Evolutionary conservation across 2,797 vertebrate species (phyloP).

Genomic region (Tauraco hartlaubi): DNA sequence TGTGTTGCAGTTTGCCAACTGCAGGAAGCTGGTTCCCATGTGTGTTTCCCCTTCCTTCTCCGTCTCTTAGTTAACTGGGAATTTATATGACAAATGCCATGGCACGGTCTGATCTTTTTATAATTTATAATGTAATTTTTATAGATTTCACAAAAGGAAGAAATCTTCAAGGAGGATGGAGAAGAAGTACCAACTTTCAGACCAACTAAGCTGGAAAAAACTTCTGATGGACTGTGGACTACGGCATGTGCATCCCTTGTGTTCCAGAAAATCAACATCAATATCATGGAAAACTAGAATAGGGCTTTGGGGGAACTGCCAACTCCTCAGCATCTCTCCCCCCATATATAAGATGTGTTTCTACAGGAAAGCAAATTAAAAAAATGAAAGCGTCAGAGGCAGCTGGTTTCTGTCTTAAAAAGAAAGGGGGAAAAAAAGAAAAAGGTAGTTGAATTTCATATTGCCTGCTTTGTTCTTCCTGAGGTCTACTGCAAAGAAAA

Average conservation of each 20-base stretch:
- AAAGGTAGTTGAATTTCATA: background rate
- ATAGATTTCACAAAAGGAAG: background rate
- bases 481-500: slow-evolving; percentile 46
- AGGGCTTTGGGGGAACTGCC: slow-evolving; percentile 21
- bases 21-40: background rate
- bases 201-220: background rate
- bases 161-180: background rate
- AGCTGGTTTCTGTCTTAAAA: background rate
- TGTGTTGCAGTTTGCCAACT: background rate
- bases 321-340: background rate
- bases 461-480: slow-evolving; percentile 47
- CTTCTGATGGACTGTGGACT: background rate
- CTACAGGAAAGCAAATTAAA: background rate
- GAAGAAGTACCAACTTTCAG: background rate
- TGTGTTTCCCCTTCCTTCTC: slow-evolving; percentile 55
- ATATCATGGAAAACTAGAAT: background rate
- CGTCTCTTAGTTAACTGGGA: slow-evolving; percentile 77
- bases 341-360: background rate
- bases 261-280: slow-evolving; percentile 13
- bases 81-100: slow-evolving; percentile 67
- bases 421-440: background rate
- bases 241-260: background rate
- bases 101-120: slow-evolving; percentile 75
- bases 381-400: background rate
- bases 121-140: background rate